A percentile compares a stretch with the other conserved stretches of the same genome.
Evolutionary conservation across 2,888 invertebrate species (phyloP).

Genomic region (Fabriciana adippe): DNA sequence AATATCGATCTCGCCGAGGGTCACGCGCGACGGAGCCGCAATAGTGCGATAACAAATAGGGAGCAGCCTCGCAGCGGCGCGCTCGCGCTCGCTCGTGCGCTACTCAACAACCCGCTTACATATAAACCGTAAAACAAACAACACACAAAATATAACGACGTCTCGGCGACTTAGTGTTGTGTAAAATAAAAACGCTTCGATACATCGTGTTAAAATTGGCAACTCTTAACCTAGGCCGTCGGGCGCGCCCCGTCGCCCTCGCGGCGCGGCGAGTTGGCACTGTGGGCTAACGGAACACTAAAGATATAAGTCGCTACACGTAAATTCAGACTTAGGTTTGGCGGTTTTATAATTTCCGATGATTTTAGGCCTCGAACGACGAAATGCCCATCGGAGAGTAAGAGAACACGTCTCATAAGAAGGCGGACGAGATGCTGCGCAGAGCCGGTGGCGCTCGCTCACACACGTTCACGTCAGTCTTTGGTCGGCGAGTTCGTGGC

Average conservation of each 20-base stretch:
- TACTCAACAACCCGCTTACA: constrained; percentile 25
- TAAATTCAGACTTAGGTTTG: constrained; percentile 1
- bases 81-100: constrained; percentile 4
- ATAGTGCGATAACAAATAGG: not conserved
- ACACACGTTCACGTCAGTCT: too few species aligned
- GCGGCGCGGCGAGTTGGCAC: constrained; percentile 11
- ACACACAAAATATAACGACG: constrained; percentile 32
- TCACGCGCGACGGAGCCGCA: too few species aligned
- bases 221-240: constrained; percentile 34
- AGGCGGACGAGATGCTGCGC: too few species aligned
- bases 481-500: not conserved
- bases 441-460: too few species aligned
- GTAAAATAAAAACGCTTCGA: constrained; percentile 32
- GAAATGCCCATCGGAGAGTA: not conserved
- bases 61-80: not conserved
- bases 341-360: not conserved
- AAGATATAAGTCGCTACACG: not conserved
- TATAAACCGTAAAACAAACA: constrained; percentile 32
- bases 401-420: too few species aligned
- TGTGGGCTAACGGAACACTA: not conserved
- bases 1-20: too few species aligned
- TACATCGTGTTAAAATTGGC: constrained; percentile 34
- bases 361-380: not conserved
- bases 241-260: constrained; percentile 9
- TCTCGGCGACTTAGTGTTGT: constrained; percentile 23